Percentiles rank a stretch among this genome's conserved stretches.
Evolutionary conservation across 2,113 vertebrate genomes (phyloP).

Genomic region (Micronisus gabar): DNA sequence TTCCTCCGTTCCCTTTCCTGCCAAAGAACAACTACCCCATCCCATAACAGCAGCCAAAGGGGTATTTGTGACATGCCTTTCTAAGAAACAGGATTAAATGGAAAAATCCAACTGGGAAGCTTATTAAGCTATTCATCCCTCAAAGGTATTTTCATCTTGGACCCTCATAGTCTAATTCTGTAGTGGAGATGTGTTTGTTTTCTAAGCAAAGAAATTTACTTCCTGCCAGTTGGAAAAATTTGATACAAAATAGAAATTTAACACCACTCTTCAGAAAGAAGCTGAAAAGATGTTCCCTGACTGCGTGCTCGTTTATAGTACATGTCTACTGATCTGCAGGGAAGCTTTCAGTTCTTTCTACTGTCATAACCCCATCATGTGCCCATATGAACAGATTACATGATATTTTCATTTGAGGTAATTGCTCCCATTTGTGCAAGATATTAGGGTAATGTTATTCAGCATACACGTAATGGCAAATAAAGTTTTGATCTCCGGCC

Average conservation of each 20-base stretch:
- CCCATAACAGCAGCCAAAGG: background rate
- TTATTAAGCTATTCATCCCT: background rate
- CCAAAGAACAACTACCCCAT: background rate
- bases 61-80: background rate
- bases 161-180: background rate
- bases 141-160: background rate
- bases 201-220: background rate
- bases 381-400: background rate
- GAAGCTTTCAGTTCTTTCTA: background rate
- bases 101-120: background rate
- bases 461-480: background rate
- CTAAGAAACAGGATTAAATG: background rate
- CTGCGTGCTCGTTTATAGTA: background rate
- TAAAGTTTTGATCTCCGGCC: background rate
- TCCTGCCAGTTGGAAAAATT: background rate
- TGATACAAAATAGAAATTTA: background rate
- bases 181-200: background rate
- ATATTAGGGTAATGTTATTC: background rate
- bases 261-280: background rate
- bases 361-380: background rate
- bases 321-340: background rate
- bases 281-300: background rate
- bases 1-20: background rate
- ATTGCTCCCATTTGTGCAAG: background rate
- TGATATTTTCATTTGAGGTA: background rate